A percentile compares a stretch with the other conserved stretches of the same genome.
phyloP scores from a whole-genome alignment of 2,113 vertebrate genomes.

The Ondatra zibethicus region DNA sequence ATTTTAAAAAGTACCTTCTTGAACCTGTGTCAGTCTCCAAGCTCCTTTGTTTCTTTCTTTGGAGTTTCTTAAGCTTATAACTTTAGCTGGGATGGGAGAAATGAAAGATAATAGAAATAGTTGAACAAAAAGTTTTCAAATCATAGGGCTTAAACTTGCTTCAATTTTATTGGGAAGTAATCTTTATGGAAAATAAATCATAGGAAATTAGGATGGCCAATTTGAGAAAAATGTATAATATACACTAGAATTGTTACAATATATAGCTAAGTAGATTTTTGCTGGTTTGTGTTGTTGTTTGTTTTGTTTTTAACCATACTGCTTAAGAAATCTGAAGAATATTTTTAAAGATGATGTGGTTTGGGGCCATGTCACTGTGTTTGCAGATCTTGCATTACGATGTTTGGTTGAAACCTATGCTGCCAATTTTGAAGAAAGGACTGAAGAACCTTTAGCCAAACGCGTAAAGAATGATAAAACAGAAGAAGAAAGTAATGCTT shows the following conservation, averaged over 20 bases:
- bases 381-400: constrained; percentile 94
- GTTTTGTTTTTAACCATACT: background rate
- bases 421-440: constrained; percentile 70
- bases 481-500: constrained; percentile 49
- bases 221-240: constrained; percentile 10
- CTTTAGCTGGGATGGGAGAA: background rate
- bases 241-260: background rate
- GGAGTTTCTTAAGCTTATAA: background rate
- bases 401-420: constrained; percentile 91
- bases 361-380: constrained; percentile 66
- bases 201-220: constrained; percentile 33
- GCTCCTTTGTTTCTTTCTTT: background rate
- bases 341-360: constrained; percentile 62
- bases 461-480: constrained; percentile 82
- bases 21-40: background rate
- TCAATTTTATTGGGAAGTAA: background rate
- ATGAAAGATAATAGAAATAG: background rate
- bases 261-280: constrained; percentile 42
- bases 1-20: background rate
- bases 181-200: constrained; percentile 38
- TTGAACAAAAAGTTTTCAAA: background rate
- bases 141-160: constrained; percentile 24
- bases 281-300: background rate
- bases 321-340: constrained; percentile 47
- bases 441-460: constrained; percentile 88